Base-by-base conservation (phyloP, 2,797 vertebrate species). In the Acestrorhynchus altus region DNA sequence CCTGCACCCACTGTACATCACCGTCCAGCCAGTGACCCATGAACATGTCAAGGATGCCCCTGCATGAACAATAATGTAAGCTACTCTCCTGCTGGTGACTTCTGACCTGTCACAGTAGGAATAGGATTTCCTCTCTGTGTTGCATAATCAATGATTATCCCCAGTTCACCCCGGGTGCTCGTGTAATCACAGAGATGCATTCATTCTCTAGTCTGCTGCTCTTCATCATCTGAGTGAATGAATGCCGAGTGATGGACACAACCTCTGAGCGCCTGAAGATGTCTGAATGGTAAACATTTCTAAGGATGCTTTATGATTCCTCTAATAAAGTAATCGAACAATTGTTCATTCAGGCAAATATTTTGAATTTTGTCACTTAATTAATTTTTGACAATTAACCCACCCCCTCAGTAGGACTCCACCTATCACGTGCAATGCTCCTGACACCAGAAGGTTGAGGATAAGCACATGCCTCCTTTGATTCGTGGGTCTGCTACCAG, bases 151-250 rank as follows among this genome's bases (percentile, higher is more conserved):
- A 35, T 51, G 31, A 12, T 51, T 65, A 46, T 65, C 63, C 63
- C 40, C 10, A 65, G 42, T 22, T 46, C n/a, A 44, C 63, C 39
- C 40, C 22, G 0, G 2, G 20, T 5, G 10, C 63, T 65, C 40
- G n/a, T 54, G 22, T 59, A n/a, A 59, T 69, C 66, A 68, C 65
- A 68, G n/a, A 31, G 18, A 64, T 26, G 54, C 10, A 57, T 64
- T 40, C 61, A 64, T n/a, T 64, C n/a, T 4, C 61, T 42, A 40
- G n/a, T n/a, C 61, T 42, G 4, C 56, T 68, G 5, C 18, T 42
- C 35, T 42, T 63, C 60, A 63, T 63, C 60, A 35, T 42, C 11
- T 64, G 39, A 64, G 39, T 42, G 61, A 64, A 64, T 42, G 39
- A 64, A 64, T 10, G 20, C 61, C 13, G n/a, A 5, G n/a, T 40